phyloP scores from a whole-genome alignment of 2,797 vertebrate genomes.

The Pelochelys cantorii region DNA sequence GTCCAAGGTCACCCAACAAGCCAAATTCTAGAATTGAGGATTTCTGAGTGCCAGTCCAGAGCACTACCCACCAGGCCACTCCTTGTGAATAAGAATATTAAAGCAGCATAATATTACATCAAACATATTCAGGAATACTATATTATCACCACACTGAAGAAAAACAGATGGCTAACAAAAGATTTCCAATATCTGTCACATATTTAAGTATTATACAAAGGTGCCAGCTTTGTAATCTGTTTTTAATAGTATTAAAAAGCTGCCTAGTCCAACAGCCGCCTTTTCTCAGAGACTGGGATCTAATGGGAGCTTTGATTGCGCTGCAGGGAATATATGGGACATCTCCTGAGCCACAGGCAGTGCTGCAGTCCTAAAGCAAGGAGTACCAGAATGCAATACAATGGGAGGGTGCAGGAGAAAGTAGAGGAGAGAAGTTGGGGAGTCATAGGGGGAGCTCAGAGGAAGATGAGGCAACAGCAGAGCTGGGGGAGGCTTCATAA shows the following conservation, averaged over 20 bases:
- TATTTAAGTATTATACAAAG: not conserved
- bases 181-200: not conserved
- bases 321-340: not conserved
- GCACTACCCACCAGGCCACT: not conserved
- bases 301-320: accelerated
- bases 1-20: not conserved
- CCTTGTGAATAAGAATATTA: not conserved
- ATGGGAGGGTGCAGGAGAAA: not conserved
- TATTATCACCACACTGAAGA: not conserved
- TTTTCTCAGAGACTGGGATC: not conserved
- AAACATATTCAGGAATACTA: not conserved
- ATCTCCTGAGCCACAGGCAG: too few relatives aligned
- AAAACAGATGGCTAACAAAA: not conserved
- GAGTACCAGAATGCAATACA: not conserved
- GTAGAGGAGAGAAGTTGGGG: not conserved
- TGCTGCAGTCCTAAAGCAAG: not conserved
- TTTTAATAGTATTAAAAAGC: not conserved
- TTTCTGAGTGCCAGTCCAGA: not conserved
- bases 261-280: not conserved
- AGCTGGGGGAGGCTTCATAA: not conserved
- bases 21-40: not conserved
- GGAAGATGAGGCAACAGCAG: not conserved
- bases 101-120: not conserved
- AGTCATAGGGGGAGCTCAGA: not conserved
- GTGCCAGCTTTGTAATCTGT: not conserved